Percentiles rank a stretch among this genome's conserved stretches.
These are phyloP conservation scores for Anguilla pacifica DNA, from an alignment of 2,797 vertebrate species.

Conservation along the genomic window DNA sequence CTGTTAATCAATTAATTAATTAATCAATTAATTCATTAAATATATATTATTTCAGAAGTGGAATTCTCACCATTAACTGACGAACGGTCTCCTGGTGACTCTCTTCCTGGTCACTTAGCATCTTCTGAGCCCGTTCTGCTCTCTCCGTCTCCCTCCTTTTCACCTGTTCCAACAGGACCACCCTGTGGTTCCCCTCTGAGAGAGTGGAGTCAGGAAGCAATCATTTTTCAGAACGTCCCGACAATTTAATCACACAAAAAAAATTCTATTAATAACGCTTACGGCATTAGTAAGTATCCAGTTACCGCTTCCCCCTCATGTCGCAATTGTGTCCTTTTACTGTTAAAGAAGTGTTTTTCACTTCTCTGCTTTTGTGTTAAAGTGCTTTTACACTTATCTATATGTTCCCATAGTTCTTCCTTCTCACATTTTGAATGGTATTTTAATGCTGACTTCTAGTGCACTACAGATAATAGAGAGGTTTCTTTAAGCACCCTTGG, in stretches of 20 bases:
- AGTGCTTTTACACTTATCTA: too few species aligned
- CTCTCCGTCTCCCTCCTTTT: constrained; percentile 12
- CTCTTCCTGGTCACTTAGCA: constrained; percentile 18
- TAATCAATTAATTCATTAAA: too few species aligned
- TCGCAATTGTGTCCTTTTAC: too few species aligned
- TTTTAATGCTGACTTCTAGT: too few species aligned
- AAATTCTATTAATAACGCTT: not conserved
- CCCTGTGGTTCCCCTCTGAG: constrained; percentile 28
- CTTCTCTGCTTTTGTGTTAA: too few species aligned
- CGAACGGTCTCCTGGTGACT: constrained; percentile 12
- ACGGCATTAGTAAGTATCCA: not conserved
- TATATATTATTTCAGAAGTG: not conserved
- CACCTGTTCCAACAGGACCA: constrained; percentile 19
- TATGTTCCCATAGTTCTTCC: too few species aligned
- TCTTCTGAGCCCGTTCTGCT: constrained; percentile 11
- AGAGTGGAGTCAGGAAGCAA: not conserved
- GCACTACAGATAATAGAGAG: too few species aligned
- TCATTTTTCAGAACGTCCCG: not conserved
- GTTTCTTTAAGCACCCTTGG: too few species aligned
- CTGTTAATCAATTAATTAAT: too few species aligned
- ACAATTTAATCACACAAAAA: not conserved
- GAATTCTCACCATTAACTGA: constrained; percentile 19
- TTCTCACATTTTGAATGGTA: too few species aligned
- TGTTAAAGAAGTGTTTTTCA: too few species aligned
- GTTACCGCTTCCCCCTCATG: too few species aligned